Base-by-base conservation (phyloP, 2,797 vertebrate species). In the Epinephelus coioides region DNA sequence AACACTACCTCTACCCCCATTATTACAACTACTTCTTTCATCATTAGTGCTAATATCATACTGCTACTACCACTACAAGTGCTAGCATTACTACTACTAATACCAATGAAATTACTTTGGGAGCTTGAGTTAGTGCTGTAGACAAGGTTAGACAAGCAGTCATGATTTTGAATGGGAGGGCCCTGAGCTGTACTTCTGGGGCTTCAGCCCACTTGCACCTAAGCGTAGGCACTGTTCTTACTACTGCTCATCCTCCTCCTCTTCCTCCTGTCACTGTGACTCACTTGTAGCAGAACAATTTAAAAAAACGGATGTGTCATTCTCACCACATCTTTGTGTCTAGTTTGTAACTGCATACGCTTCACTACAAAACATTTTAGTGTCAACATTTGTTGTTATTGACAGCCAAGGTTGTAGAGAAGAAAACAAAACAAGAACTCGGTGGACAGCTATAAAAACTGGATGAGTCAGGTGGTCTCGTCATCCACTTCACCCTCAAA, bases 401-500 rank as follows among this genome's bases (percentile, higher is more conserved):
- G 25, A 30, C 19, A 49, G 43, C 40, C 27, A 19, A 19, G 17
- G 46, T 50, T 18, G 18, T 55, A 18, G 53, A 25, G 2, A 15
- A 56, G 6, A 46, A 30, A 53, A 10, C 7, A 7, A 23, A 46
- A 15, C 44, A 46, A 46, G 14, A 15, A 46, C 44, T 46, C 44
- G 5, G 23, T 63, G 38, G 47, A 23, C 61, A 53, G 43, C 40
- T 44, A 34, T 15, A 25, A 60, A 51, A n/a, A 13, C 12, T 67
- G 63, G 25, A 60, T 40, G 64, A 65, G 9, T 76, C 55, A 25
- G 25, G 30, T 30, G 44, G 18, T 56, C 51, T 38, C 50, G 44
- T 59, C 25, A 67, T 66, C 30, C 34, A 34, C 38, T 56, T 55
- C 46, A 62, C 59, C 23, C 66, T 43, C 18, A 67, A 60, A 55